These are phyloP conservation scores for Anabacerthia variegaticeps DNA, from an alignment of 2,797 vertebrate species.

Conservation along the genomic window DNA sequence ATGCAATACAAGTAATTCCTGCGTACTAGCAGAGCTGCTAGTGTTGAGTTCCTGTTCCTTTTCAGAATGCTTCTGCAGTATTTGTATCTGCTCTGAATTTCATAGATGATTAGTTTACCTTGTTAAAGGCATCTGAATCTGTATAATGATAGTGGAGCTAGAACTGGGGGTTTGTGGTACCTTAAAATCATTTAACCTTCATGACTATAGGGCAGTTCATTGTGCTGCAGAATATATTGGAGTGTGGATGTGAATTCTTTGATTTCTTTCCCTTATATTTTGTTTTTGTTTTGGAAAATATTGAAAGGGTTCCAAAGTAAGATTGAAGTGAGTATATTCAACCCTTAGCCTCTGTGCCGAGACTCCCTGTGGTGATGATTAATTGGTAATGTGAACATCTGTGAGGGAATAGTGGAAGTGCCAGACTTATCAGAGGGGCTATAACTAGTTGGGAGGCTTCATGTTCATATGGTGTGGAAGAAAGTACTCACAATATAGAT, in stretches of 20 bases:
- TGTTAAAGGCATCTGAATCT: not conserved
- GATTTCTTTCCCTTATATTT: not conserved
- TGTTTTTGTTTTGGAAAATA: not conserved
- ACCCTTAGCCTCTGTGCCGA: not conserved
- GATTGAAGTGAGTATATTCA: not conserved
- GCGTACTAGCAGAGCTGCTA: not conserved
- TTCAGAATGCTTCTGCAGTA: not conserved
- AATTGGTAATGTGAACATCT: slow-evolving; percentile 24
- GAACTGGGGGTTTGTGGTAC: not conserved
- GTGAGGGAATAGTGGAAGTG: not conserved
- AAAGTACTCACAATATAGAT: not conserved
- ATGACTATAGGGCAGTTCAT: not conserved
- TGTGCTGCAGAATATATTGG: not conserved
- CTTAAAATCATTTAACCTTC: not conserved
- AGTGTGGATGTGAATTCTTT: not conserved
- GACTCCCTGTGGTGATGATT: slow-evolving; percentile 3
- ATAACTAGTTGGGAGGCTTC: not conserved
- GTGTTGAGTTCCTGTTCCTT: not conserved
- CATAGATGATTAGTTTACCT: not conserved
- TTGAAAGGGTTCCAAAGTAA: not conserved
- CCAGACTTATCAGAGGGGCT: not conserved
- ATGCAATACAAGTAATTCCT: not conserved
- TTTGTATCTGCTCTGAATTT: not conserved
- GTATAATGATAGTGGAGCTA: not conserved
- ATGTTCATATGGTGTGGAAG: not conserved